These are phyloP conservation scores for Mesaphorura yosii DNA, from an alignment of 1,140 invertebrate genomes.

Conservation along the genomic window DNA sequence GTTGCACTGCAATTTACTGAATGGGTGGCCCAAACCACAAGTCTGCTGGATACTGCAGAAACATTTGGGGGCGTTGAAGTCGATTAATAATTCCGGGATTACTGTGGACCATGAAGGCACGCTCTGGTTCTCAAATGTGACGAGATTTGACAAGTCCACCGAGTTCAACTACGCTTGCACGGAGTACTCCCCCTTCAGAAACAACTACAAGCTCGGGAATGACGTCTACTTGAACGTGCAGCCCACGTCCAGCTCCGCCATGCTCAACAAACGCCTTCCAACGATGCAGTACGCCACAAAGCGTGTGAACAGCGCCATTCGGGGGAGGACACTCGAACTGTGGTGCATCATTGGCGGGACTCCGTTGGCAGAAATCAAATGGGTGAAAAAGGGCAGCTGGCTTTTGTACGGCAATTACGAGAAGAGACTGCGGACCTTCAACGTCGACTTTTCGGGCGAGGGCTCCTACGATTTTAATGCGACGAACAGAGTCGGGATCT, in stretches of 20 bases:
- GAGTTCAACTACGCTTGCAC: conserved; percentile 79
- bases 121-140: conserved; percentile 88
- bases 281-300: conserved; percentile 68
- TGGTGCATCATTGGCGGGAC: conserved; percentile 87
- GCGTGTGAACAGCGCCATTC: conserved; percentile 68
- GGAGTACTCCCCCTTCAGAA: conserved; percentile 66
- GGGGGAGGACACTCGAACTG: conserved; percentile 66
- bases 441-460: conserved; percentile 71
- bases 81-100: conserved; percentile 84
- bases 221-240: conserved; percentile 64
- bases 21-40: conserved; percentile 84
- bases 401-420: conserved; percentile 64
- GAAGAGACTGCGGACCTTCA: conserved; percentile 75
- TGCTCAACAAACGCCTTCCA: conserved; percentile 63
- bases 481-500: conserved; percentile 74
- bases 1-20: conserved; percentile 74
- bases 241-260: conserved; percentile 57
- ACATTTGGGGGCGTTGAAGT: conserved; percentile 61
- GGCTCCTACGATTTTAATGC: conserved; percentile 82
- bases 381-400: conserved; percentile 61
- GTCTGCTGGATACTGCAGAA: conserved; percentile 82
- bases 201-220: conserved; percentile 83
- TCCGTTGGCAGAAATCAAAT: conserved; percentile 46
- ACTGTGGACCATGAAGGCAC: conserved; percentile 86
- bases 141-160: conserved; percentile 60